These are phyloP conservation scores for Acrossocheilus fasciatus DNA, from an alignment of 2,797 vertebrate species.

Conservation along the genomic window DNA sequence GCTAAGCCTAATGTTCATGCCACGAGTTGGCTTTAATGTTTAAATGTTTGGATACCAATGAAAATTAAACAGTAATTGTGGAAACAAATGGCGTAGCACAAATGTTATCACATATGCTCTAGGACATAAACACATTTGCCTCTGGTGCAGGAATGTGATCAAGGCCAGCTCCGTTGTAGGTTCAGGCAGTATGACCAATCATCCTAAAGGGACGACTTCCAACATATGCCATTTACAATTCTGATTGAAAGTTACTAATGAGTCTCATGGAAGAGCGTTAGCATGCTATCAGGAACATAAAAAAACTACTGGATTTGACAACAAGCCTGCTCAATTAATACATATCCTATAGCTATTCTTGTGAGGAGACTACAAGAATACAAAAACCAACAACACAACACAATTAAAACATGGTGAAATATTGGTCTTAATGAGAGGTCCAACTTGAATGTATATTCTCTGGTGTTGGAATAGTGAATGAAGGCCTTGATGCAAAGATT, in stretches of 20 bases:
- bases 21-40: slow-evolving; percentile 76
- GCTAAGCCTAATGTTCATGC: slow-evolving; percentile 72
- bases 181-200: background rate
- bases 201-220: slow-evolving; percentile 12
- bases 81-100: slow-evolving; percentile 58
- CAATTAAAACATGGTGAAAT: slow-evolving; percentile 28
- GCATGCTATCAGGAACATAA: slow-evolving; percentile 13
- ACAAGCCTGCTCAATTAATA: slow-evolving; percentile 31
- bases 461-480: background rate
- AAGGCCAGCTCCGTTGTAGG: background rate
- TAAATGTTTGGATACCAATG: slow-evolving; percentile 76
- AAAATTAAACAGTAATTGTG: slow-evolving; percentile 54
- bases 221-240: slow-evolving; percentile 39
- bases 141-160: background rate
- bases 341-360: slow-evolving; percentile 24
- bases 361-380: background rate
- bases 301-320: slow-evolving; percentile 26
- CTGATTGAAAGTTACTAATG: slow-evolving; percentile 15
- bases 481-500: slow-evolving; percentile 30
- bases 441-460: background rate
- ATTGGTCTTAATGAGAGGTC: slow-evolving; percentile 31
- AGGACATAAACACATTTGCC: slow-evolving; percentile 11
- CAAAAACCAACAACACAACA: background rate
- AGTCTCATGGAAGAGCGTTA: background rate
- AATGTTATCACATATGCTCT: slow-evolving; percentile 44